Evolutionary conservation across 2,113 vertebrate genomes (phyloP).

Genomic region (Canis aureus): DNA sequence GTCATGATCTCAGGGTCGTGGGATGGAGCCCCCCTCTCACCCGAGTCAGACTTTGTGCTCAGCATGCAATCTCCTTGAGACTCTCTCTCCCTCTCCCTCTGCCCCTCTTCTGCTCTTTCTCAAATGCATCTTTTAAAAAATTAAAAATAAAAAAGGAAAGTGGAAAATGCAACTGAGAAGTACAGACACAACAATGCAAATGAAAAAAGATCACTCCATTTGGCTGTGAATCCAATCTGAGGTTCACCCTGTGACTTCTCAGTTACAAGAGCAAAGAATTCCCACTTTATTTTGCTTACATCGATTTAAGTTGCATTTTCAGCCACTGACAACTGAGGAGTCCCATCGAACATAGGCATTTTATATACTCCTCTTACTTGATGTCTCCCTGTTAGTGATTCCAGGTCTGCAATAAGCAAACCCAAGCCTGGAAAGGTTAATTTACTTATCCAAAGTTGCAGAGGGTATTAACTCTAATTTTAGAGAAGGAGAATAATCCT

Average conservation of each 20-base stretch:
- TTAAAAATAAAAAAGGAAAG: background rate
- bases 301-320: background rate
- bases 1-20: background rate
- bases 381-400: background rate
- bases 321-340: background rate
- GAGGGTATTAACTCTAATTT: background rate
- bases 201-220: background rate
- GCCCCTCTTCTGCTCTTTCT: no score
- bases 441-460: background rate
- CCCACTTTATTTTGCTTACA: background rate
- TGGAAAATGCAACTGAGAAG: background rate
- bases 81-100: background rate
- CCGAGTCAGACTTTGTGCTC: no score
- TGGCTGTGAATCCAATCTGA: background rate
- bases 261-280: background rate
- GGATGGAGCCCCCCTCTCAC: background rate
- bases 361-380: background rate
- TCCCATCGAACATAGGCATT: background rate
- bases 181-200: background rate
- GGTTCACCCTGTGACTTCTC: background rate
- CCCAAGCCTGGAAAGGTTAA: background rate
- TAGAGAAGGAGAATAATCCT: background rate
- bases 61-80: background rate
- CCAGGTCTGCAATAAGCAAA: conserved; percentile 25
- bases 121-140: background rate